Conservation (phyloP, 2,797 vertebrate genomes). For the Pelochelys cantorii region DNA sequence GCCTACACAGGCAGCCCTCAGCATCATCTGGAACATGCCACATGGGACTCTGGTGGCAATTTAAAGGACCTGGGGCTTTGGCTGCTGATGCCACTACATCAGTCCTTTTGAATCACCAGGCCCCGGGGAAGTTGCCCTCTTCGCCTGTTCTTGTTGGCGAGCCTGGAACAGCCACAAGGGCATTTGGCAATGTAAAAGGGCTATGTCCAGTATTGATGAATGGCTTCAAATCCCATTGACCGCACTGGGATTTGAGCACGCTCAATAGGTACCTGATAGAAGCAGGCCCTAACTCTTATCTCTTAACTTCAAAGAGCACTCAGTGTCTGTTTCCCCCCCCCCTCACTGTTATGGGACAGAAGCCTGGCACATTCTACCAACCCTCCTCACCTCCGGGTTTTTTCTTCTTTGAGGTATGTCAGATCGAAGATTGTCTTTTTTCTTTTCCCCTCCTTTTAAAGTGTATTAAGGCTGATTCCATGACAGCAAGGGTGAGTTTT, state of each 20-base stretch:
- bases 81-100: too few species aligned
- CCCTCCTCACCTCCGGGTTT: neutral
- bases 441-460: neutral
- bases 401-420: neutral
- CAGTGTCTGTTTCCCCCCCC: rapidly evolving
- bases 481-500: neutral
- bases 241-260: neutral
- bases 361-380: neutral
- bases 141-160: too few species aligned
- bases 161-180: neutral
- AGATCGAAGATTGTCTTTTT: neutral
- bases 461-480: neutral
- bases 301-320: neutral
- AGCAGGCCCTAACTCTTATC: neutral
- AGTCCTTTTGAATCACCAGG: too few species aligned
- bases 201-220: neutral
- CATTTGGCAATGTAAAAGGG: neutral
- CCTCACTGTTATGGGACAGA: neutral
- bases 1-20: too few species aligned
- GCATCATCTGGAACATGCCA: too few species aligned
- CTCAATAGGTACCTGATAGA: neutral
- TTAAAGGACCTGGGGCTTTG: too few species aligned
- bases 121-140: too few species aligned
- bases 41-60: too few species aligned
- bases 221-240: neutral